These are phyloP conservation scores for Sinella curviseta DNA, from an alignment of 1,140 invertebrate species.

Conservation along the genomic window DNA sequence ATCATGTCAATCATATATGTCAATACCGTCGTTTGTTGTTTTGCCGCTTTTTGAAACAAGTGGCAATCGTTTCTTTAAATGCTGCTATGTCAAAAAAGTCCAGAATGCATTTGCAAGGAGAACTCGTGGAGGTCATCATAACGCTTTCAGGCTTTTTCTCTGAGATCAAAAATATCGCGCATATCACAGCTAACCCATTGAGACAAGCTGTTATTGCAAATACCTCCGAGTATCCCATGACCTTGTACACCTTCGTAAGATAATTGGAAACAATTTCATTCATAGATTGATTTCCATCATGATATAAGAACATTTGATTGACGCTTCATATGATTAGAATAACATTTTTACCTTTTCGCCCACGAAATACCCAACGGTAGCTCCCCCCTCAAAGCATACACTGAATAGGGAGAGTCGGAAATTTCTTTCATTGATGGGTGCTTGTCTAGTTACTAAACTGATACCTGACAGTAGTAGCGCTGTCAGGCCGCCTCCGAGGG, in stretches of 20 bases:
- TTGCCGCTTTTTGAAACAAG: slow-evolving; percentile 30
- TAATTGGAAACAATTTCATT: not conserved
- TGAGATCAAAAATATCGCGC: slow-evolving; percentile 17
- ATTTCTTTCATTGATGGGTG: slow-evolving; percentile 28
- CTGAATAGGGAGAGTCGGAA: slow-evolving; percentile 37
- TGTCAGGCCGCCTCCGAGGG: slow-evolving; percentile 34
- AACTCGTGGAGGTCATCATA: not conserved
- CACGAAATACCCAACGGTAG: slow-evolving; percentile 22
- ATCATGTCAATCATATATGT: not conserved
- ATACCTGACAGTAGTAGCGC: slow-evolving; percentile 31
- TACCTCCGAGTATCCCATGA: slow-evolving; percentile 21
- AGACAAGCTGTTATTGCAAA: slow-evolving; percentile 25
- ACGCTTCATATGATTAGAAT: too few relatives aligned
- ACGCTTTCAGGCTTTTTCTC: not conserved
- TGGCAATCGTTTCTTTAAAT: slow-evolving; percentile 33
- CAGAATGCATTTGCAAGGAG: not conserved
- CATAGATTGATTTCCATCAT: not conserved
- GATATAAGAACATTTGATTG: too few relatives aligned
- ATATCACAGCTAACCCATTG: slow-evolving; percentile 20
- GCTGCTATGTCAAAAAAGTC: slow-evolving; percentile 36
- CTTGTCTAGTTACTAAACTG: slow-evolving; percentile 30
- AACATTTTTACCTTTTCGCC: slow-evolving; percentile 29
- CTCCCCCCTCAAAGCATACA: slow-evolving; percentile 30
- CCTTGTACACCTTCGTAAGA: slow-evolving; percentile 11
- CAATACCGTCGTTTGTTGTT: slow-evolving; percentile 24